Conservation (phyloP, 2,888 invertebrate genomes). For the Chesias legatella region DNA sequence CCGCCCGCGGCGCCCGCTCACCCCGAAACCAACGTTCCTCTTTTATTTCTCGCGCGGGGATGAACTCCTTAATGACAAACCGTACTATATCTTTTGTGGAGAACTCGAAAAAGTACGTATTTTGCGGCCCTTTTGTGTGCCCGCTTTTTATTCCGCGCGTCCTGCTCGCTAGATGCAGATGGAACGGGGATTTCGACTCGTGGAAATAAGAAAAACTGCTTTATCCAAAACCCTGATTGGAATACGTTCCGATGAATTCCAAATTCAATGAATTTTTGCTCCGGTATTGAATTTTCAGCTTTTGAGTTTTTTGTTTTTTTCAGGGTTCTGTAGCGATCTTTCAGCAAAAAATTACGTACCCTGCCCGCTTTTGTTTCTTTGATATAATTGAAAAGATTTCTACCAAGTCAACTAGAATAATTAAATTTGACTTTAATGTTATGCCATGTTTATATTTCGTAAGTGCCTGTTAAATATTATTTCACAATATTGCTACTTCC, state of each 20-base stretch:
- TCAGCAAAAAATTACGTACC: background rate
- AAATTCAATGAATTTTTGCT: constrained; percentile 27
- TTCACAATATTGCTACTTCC: too few relatives aligned
- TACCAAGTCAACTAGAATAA: too few relatives aligned
- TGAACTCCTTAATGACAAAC: constrained; percentile 81
- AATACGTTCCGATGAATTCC: constrained; percentile 28
- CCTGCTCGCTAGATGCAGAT: constrained; percentile 48
- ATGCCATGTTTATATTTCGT: too few relatives aligned
- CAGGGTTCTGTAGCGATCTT: background rate
- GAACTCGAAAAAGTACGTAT: constrained; percentile 79
- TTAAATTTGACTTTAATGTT: too few relatives aligned
- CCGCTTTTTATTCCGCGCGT: constrained; percentile 68
- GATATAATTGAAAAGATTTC: too few relatives aligned
- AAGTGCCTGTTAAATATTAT: too few relatives aligned
- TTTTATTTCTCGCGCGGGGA: constrained; percentile 80
- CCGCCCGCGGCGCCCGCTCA: constrained; percentile 41
- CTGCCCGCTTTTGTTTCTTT: too few relatives aligned
- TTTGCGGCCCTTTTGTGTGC: constrained; percentile 78
- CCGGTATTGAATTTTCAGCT: constrained; percentile 17
- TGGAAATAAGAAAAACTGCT: constrained; percentile 57
- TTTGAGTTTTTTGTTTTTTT: constrained; percentile 12
- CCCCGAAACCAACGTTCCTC: constrained; percentile 69
- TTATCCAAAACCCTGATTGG: constrained; percentile 50
- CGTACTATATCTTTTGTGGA: constrained; percentile 81
- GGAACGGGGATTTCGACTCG: constrained; percentile 48